Base-by-base conservation (phyloP, 2,888 invertebrate genomes). In the Mellilla xanthometata region DNA sequence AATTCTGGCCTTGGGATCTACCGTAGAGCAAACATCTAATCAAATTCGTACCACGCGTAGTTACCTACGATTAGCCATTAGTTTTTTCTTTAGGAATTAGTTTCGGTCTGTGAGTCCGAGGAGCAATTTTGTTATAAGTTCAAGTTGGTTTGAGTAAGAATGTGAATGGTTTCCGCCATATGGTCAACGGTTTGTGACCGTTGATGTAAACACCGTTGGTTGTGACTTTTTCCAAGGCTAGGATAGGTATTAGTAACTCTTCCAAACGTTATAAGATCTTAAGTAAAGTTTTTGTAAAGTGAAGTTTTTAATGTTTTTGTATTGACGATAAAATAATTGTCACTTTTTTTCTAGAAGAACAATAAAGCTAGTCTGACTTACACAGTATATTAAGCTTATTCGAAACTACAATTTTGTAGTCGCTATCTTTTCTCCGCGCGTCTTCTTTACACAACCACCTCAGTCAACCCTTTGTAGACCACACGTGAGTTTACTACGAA, bases 161-260 rank as follows among this genome's bases (percentile, higher is more conserved):
- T 72, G 68, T 60, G 57, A 60, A 67, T 69, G 60, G 65, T 76
- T 81, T 81, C 83, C 83, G 81, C 79, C 84, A 81, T 80, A 71
- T 83, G 82, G 81, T 61, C 36, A 56, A 59, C 68, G 65, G 64
- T 39, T 44, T 26, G n/a, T n/a, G 41, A 45, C 49, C 41, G 39
- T 34, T 45, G 28, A 15, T n/a, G n/a, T 42, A 39, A 50, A 42
- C 30, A 38, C n/a, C 9, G 8, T 9, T 4, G 3, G 24, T 26
- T 15, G 29, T n/a, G n/a, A n/a, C n/a, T n/a, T n/a, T n/a, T n/a
- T n/a, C n/a, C n/a, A n/a, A n/a, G n/a, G n/a, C n/a, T n/a, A n/a
- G n/a, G n/a, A n/a, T n/a, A n/a, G n/a, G n/a, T n/a, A n/a, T n/a
- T n/a, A n/a, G n/a, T n/a, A n/a, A n/a, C n/a, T n/a, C n/a, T n/a